Evolutionary conservation across 1,140 invertebrate species (phyloP).

Genomic region (Wiebesia pumilae): DNA sequence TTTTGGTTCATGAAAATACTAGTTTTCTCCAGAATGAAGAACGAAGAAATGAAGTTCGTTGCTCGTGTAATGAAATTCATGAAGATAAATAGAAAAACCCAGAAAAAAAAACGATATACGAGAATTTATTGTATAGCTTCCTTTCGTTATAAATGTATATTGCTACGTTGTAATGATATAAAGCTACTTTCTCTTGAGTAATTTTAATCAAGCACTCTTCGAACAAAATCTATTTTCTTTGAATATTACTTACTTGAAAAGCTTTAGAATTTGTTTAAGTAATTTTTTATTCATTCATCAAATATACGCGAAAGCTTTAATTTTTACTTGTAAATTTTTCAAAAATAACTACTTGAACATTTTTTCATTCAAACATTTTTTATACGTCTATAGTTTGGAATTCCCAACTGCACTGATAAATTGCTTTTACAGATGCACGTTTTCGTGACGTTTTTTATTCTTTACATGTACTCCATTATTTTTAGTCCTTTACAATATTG

Average conservation of each 20-base stretch:
- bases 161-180: neutral
- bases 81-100: neutral
- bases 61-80: too few species aligned
- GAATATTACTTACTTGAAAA: neutral
- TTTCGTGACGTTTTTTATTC: too few species aligned
- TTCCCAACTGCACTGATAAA: too few species aligned
- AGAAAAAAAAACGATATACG: neutral
- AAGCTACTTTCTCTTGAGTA: neutral
- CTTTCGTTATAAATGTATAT: neutral
- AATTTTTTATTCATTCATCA: neutral
- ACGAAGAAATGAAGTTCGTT: too few species aligned
- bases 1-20: too few species aligned
- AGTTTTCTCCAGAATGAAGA: too few species aligned
- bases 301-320: neutral
- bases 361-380: too few species aligned
- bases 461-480: too few species aligned
- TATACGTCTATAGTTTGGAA: too few species aligned
- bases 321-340: neutral
- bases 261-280: neutral
- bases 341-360: neutral
- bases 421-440: too few species aligned
- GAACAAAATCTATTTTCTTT: neutral
- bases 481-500: too few species aligned
- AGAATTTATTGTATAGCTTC: neutral
- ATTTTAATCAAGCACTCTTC: slow-evolving; percentile 1